Conservation (phyloP, 2,797 vertebrate genomes). For the Onychomys leucogaster region DNA sequence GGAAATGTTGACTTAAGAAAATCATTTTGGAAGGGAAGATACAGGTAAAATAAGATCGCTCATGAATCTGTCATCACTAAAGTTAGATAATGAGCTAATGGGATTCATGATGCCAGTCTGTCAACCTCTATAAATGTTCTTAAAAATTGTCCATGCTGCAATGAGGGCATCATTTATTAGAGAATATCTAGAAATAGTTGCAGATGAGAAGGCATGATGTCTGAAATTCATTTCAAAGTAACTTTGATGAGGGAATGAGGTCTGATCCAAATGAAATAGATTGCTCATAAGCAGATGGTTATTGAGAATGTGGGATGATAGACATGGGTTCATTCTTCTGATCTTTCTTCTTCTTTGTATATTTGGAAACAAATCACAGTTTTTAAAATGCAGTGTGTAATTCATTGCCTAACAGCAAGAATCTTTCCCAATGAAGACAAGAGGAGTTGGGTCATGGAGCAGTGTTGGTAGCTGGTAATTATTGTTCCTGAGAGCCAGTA, state of each 20-base stretch:
- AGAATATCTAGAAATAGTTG: not conserved
- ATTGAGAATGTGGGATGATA: not conserved
- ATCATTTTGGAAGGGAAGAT: not conserved
- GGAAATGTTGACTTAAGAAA: not conserved
- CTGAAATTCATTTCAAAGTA: slow-evolving; percentile 12
- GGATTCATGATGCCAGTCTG: too few relatives aligned
- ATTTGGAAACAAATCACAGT: not conserved
- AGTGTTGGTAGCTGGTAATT: not conserved
- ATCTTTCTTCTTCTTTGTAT: not conserved
- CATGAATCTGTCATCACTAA: not conserved
- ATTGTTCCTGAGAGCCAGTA: not conserved
- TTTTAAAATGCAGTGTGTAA: not conserved
- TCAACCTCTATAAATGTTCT: not conserved
- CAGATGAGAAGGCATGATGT: not conserved
- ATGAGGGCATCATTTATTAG: not conserved
- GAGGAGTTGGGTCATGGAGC: not conserved
- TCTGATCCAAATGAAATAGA: not conserved
- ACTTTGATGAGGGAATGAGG: not conserved
- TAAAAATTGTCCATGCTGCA: not conserved
- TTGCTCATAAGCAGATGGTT: not conserved
- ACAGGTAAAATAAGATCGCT: not conserved
- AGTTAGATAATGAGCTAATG: not conserved
- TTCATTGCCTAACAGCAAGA: not conserved
- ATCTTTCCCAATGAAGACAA: not conserved
- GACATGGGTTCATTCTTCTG: not conserved